A percentile compares a stretch with the other conserved stretches of the same genome.
These are phyloP conservation scores for Apamea anceps DNA, from an alignment of 2,888 invertebrate species.

Conservation along the genomic window DNA sequence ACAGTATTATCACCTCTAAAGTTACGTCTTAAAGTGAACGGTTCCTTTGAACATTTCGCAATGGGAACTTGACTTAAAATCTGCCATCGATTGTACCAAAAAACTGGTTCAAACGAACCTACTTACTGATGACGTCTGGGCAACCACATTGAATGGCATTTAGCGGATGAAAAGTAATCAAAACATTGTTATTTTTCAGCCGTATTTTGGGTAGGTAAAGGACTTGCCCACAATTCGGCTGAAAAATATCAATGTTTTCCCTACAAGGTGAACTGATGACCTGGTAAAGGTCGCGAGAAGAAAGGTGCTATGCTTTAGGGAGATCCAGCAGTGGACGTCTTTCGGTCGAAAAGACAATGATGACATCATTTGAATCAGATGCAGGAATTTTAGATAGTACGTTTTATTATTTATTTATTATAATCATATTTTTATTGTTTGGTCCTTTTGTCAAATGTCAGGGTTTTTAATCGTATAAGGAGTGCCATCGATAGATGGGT, in stretches of 20 bases:
- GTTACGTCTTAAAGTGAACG: constrained; percentile 61
- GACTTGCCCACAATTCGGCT: too few species aligned
- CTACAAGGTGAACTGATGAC: background rate
- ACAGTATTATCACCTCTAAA: constrained; percentile 28
- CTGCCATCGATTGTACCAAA: constrained; percentile 48
- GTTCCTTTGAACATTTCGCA: constrained; percentile 51
- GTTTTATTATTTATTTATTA: background rate
- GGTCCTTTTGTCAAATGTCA: constrained; percentile 49
- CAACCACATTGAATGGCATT: constrained; percentile 16
- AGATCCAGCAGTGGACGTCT: too few species aligned
- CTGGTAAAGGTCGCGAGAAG: background rate
- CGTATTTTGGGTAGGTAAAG: background rate
- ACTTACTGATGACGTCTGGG: constrained; percentile 18
- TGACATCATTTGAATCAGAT: background rate
- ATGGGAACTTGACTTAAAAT: constrained; percentile 50
- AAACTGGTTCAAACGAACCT: constrained; percentile 51
- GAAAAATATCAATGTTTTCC: too few species aligned
- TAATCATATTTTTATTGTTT: background rate
- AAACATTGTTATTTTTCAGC: background rate
- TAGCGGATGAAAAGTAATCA: constrained; percentile 23
- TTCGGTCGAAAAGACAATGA: background rate
- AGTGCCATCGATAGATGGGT: background rate
- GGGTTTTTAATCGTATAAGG: constrained; percentile 24
- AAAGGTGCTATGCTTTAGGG: background rate
- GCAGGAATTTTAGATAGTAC: background rate